Evolutionary conservation across 2,113 vertebrate genomes (phyloP).

Genomic region (Peromyscus californicus): DNA sequence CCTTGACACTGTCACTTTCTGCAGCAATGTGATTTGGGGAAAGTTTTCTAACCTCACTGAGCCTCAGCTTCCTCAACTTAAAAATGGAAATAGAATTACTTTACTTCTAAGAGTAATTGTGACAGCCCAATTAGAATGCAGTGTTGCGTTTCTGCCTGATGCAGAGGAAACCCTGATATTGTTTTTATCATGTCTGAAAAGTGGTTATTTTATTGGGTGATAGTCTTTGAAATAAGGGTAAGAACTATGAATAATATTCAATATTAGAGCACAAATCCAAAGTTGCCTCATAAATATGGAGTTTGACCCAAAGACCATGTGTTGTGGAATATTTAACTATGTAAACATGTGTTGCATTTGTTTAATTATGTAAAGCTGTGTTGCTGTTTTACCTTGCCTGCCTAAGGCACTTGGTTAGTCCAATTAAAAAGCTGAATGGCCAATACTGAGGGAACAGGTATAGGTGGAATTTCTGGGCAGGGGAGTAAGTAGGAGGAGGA

Average conservation of each 20-base stretch:
- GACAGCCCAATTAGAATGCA: not conserved
- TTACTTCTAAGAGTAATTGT: not conserved
- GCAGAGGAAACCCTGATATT: not conserved
- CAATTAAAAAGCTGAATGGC: too few species aligned
- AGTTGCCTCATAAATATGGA: not conserved
- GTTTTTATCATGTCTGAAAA: not conserved
- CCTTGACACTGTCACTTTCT: not conserved
- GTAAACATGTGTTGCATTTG: not conserved
- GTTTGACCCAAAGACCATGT: not conserved
- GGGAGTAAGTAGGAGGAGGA: too few species aligned
- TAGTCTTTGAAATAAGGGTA: not conserved
- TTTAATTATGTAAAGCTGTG: not conserved
- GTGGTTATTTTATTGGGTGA: not conserved
- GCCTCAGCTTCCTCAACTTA: not conserved
- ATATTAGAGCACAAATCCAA: not conserved
- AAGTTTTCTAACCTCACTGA: not conserved
- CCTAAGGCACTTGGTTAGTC: too few species aligned
- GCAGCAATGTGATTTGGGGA: not conserved
- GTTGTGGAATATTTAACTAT: not conserved
- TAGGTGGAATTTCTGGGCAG: too few species aligned
- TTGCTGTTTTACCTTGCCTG: not conserved
- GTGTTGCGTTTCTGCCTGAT: not conserved
- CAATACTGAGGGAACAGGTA: too few species aligned
- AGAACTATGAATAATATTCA: not conserved
- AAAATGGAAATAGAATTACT: not conserved